A percentile compares a stretch with the other conserved stretches of the same genome.
phyloP scores from a whole-genome alignment of 2,888 invertebrate species.

The Rapana venosa region DNA sequence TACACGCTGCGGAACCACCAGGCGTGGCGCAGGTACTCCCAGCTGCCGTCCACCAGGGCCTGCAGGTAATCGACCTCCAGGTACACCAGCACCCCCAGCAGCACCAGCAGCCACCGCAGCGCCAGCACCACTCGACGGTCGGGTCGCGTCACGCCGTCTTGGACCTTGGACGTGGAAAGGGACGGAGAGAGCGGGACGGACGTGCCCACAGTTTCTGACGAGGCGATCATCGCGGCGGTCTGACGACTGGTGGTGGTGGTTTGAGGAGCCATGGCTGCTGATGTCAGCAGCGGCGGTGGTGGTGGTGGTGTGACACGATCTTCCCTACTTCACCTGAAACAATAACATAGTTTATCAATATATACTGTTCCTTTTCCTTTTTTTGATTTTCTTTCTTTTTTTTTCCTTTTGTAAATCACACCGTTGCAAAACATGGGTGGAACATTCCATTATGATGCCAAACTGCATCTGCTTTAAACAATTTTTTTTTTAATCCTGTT shows the following conservation, averaged over 20 bases:
- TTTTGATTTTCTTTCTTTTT: no score
- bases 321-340: background rate
- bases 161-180: background rate
- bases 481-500: background rate
- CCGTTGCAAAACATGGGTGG: no score
- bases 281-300: background rate
- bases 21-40: slow-evolving; percentile 54
- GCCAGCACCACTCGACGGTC: background rate
- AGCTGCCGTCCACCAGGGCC: slow-evolving; percentile 48
- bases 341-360: background rate
- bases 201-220: background rate
- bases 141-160: background rate
- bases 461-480: no score
- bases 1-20: slow-evolving; percentile 68
- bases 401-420: no score
- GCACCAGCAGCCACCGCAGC: background rate
- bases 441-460: no score
- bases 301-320: no score
- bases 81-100: background rate
- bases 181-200: no score
- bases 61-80: slow-evolving; percentile 47
- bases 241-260: background rate
- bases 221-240: background rate
- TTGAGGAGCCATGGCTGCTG: background rate
- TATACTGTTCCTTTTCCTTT: no score